Base-by-base conservation (phyloP, 2,113 vertebrate species). In the Podiceps cristatus region DNA sequence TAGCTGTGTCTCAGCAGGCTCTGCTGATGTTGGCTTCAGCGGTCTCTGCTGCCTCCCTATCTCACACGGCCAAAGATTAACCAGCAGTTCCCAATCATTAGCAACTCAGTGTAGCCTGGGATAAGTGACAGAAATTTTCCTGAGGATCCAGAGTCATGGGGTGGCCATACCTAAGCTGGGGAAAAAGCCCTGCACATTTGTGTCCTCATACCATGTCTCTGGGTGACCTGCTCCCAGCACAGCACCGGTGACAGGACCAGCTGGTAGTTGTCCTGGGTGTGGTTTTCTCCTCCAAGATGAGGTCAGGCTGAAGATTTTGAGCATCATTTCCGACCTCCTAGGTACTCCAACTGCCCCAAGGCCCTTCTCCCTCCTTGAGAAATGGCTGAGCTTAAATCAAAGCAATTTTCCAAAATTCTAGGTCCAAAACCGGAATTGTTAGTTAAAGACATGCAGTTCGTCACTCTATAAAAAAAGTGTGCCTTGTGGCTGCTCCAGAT, bases 361-460 rank as follows among this genome's bases (percentile, higher is more conserved):
- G 91, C 59, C n/a, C 47, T 75, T 94, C 60, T 86, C 90, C 45
- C 66, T 93, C 27, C 76, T 23, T 44, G 50, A 59, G 76, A 25
- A 84, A 15, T 4, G 20, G 29, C 40, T 67, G 74, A 88, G 42
- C 56, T 86, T 49, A 71, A 85, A 78, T 71, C 52, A 92, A 88
- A 90, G 42, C 0, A 1, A 6, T 82, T 78, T 82, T 67, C 78
- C 17, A 66, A 66, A 95, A 22, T 66, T 92, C 24, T 25, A 4
- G 4, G 11, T 71, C 31, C 29, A 64, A 93, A 87, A 0, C 2
- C 4, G 18, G 24, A 66, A 58, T 7, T 71, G 24, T 62, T 35
- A 75, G 27, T 33, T 79, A 19, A 91, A 95, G 69, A 33, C 22
- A 14, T 19, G 28, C 28, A 58, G 52, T 62, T 82, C 42, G 14